phyloP scores from a whole-genome alignment of 2,113 vertebrate genomes.

The Cottus gobio region DNA sequence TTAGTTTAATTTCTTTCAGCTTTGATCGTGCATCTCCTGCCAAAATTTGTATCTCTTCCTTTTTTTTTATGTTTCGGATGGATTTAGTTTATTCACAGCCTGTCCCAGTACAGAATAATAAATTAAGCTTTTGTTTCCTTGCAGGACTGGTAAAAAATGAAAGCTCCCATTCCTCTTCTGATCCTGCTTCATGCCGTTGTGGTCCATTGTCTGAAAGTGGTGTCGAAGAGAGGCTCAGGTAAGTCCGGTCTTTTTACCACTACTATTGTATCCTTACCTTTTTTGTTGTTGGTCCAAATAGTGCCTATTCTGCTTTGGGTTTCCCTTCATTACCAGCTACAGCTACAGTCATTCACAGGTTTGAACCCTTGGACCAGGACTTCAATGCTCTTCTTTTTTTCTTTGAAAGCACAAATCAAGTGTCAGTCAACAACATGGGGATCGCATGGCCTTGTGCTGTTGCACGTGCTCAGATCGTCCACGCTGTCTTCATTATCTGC shows the following conservation, averaged over 20 bases:
- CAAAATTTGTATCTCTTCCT: conserved; percentile 22
- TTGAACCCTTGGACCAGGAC: conserved; percentile 10
- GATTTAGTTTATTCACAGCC: conserved; percentile 1
- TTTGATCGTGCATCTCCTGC: conserved; percentile 20
- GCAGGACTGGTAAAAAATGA: conserved; percentile 89
- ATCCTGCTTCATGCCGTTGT: conserved; percentile 92
- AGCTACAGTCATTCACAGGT: conserved; percentile 1
- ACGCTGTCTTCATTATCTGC: background rate
- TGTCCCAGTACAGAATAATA: conserved; percentile 25
- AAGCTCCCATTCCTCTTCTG: conserved; percentile 92
- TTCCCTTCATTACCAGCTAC: background rate
- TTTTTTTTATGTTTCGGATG: conserved; percentile 13
- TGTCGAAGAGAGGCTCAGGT: conserved; percentile 98
- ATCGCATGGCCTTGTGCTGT: conserved; percentile 2
- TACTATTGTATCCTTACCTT: background rate
- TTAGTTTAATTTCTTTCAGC: background rate
- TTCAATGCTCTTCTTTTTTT: background rate
- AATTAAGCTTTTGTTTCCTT: conserved; percentile 50
- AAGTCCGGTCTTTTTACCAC: conserved; percentile 71
- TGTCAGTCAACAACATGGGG: conserved; percentile 16
- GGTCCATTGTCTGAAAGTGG: conserved; percentile 94
- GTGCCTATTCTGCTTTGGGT: background rate
- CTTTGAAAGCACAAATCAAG: background rate
- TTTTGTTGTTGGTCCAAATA: background rate
- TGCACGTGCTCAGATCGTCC: background rate